Evolutionary conservation across 1,140 invertebrate genomes (phyloP), one percentile per base, ranked within the genome.

Genomic region (Drosophila lini): DNA sequence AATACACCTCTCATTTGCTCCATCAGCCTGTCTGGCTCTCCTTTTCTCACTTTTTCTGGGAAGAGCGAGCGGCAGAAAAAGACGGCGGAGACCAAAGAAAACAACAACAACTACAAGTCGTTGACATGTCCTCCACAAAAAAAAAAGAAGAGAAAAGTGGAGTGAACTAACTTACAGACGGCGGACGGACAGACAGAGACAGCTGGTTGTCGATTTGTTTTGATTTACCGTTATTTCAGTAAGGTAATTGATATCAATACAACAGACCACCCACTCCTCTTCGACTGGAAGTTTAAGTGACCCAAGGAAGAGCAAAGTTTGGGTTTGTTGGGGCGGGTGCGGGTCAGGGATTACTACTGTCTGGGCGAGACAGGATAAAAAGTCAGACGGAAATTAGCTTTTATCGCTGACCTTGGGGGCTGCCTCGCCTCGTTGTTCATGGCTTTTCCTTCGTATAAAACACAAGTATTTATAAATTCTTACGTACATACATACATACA

Each of bases 221-320:
- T 81, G 68, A 86, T 86, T 86, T 81, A 77, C 82, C 60, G 82
- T 86, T 81, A 85, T 74, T 50, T 25, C 40, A 8, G 16, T 22
- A n/a, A 25, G 36, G 67, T 81, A 81, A 74, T 74, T 74, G 55
- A 81, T 81, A 78, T 74, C 59, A 69, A 68, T 81, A 81, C 32
- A 32, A 40, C 11, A 38, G 9, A 11, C 15, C 32, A 13, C n/a
- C 4, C 50, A 41, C 31, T 8, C 11, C 48, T 40, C 10, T 10
- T 6, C 9, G 16, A 15, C 16, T 19, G 5, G 16, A 28, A 40
- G 47, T 34, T 59, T 10, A 55, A 47, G 34, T 25, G 55, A 44
- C 69, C 36, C 38, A 70, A 40, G 11, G 19, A 63, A 40, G 9
- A 28, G 19, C 2, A 63, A 50, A 38, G 44, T 57, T 50, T 9